Base-by-base conservation (phyloP, 2,797 vertebrate species). In the Acanthis flammea region DNA sequence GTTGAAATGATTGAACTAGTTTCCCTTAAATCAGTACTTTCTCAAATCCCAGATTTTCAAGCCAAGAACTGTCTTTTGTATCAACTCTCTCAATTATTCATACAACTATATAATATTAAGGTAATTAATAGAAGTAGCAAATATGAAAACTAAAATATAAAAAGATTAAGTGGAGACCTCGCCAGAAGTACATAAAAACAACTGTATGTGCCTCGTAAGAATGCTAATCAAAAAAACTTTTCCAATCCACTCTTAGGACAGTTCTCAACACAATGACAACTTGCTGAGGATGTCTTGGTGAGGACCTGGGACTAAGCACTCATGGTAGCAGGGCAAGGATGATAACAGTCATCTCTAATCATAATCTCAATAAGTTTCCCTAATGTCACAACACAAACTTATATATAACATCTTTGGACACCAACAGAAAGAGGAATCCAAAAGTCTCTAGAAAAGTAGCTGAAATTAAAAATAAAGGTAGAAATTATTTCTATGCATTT, bases 131-230 rank as follows among this genome's bases (percentile, higher is more conserved):
- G 57, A 79, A 50, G 21, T 24, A 86, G 25, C 22, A 77, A 75
- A 63, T n/a, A 72, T 12, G 33, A 65, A 76, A 66, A 7, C 13
- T 31, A 77, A 62, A 31, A 54, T 25, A 77, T 8, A 41, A 87
- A 41, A 42, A 37, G 10, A 53, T 37, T 44, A 81, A 60, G 10
- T 16, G 19, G 33, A 71, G 37, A 55, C 10, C 8, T 74, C 35
- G 35, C 14, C 6, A 10, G 6, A 61, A 89, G 25, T 37, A 63
- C 60, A 9, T 28, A 7, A 51, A 23, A 85, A 71, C 10, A 91
- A 41, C 23, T 55, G 4, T 19, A 61, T 0, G 1, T 12, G 63
- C 58, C 53, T 71, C 0, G 0, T n/a, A 70, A 41, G 14, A 53
- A 44, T 8, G 10, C 25, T 31, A 8, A 70, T 19, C 13, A 77